Conservation (phyloP, 2,888 invertebrate genomes). For the Acleris literana region DNA sequence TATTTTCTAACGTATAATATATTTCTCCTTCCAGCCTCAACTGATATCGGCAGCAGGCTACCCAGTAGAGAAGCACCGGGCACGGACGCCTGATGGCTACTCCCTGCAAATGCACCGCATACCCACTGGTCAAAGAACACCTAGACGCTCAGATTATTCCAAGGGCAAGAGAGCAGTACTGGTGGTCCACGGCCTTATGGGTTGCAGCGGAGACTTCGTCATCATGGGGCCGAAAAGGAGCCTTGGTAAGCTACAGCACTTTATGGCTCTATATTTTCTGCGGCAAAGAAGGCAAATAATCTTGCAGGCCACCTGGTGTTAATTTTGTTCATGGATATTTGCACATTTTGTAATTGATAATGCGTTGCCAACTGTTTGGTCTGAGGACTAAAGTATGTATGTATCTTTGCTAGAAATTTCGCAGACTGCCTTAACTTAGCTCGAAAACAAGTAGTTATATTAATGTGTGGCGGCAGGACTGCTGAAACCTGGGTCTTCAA, state of each 20-base stretch:
- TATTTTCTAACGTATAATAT: no score
- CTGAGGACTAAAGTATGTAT: no score
- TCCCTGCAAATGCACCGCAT: slow-evolving; percentile 85
- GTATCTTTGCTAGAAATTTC: no score
- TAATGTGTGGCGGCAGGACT: no score
- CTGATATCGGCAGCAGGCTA: slow-evolving; percentile 75
- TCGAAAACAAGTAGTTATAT: no score
- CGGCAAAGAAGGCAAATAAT: no score
- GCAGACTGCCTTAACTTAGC: no score
- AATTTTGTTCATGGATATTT: no score
- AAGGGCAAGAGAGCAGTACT: slow-evolving; percentile 74
- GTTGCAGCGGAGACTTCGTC: slow-evolving; percentile 87
- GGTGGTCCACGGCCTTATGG: slow-evolving; percentile 85
- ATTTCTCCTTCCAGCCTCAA: slow-evolving; percentile 64
- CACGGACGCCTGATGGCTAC: slow-evolving; percentile 84
- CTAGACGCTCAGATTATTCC: slow-evolving; percentile 52
- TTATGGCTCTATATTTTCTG: not conserved
- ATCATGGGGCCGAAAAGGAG: slow-evolving; percentile 87
- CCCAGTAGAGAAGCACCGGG: slow-evolving; percentile 76
- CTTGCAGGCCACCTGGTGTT: no score
- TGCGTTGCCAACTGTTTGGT: no score
- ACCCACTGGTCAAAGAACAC: slow-evolving; percentile 70
- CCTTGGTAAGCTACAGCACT: slow-evolving; percentile 73
- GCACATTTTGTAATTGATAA: no score
- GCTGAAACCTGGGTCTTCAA: no score